A percentile compares a stretch with the other conserved stretches of the same genome.
Evolutionary conservation across 2,797 vertebrate species (phyloP).

Genomic region (Poeciliopsis paucimaculata): DNA sequence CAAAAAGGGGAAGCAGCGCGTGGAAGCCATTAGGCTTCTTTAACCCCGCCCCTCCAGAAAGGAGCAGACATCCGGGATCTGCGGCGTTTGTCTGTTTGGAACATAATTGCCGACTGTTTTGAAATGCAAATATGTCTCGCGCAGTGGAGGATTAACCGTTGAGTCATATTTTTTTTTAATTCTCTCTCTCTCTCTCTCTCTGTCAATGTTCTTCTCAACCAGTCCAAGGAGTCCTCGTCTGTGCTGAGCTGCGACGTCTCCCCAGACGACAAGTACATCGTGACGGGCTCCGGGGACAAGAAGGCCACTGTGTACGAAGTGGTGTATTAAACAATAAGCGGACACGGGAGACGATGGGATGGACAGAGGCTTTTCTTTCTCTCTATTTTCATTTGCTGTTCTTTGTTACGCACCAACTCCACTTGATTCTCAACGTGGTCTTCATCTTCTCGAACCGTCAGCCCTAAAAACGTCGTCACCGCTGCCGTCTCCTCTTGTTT

Average conservation of each 20-base stretch:
- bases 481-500: conserved; percentile 22
- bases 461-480: conserved; percentile 19
- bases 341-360: conserved; percentile 41
- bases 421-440: conserved; percentile 50
- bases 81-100: conserved; percentile 50
- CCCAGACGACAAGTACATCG: conserved; percentile 88
- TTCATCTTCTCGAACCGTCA: conserved; percentile 41
- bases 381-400: neutral
- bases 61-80: conserved; percentile 48
- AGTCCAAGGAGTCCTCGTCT: conserved; percentile 84
- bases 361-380: conserved; percentile 23
- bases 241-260: conserved; percentile 88
- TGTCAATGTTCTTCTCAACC: conserved; percentile 22
- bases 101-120: conserved; percentile 68
- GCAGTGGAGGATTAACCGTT: conserved; percentile 60
- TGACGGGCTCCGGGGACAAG: conserved; percentile 91
- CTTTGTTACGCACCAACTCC: conserved; percentile 31
- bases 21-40: conserved; percentile 29
- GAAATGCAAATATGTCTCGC: conserved; percentile 72
- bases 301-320: conserved; percentile 91
- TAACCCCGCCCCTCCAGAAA: conserved; percentile 43
- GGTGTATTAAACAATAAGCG: conserved; percentile 82
- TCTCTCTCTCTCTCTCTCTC: conserved; percentile 28
- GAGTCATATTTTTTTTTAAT: conserved; percentile 44
- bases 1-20: conserved; percentile 7